Evolutionary conservation across 2,888 invertebrate species (phyloP), one percentile per base, ranked within the genome.

Genomic region (Strigamia crassipes): DNA sequence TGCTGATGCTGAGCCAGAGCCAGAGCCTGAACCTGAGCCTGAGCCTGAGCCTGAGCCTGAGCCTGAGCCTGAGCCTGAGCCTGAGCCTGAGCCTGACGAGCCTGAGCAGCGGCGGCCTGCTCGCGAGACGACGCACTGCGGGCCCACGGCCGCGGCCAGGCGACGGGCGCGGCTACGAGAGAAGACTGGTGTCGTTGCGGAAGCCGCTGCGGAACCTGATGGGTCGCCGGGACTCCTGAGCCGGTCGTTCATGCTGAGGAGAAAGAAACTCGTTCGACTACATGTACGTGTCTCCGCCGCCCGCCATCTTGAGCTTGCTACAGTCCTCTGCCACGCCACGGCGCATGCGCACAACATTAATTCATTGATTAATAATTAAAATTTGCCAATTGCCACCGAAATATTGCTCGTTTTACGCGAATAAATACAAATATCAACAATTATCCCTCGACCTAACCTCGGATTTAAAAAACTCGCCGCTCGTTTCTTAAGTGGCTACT

Each of bases 241-340:
- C 56, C 56, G 56, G 56, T 56, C 56, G 56, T 56, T 56, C 56
- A 56, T 56, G 56, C 56, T 56, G 56, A 56, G 56, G 56, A 56
- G 18, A 56, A 56, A 56, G 18, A 56, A 56, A 56, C 56, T 56
- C 56, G 56, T 56, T 56, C 18, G 56, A 56, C 56, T 56, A 56
- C 56, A 56, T 56, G 56, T 79, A 38, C 79, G 38, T 42, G 41
- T 79, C 79, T 41, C 79, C 79, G 79, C 79, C 79, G 79, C 41
- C 79, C 79, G 79, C 79, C 79, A 79, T 79, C 78, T 38, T 77
- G 78, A 38, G 34, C n/a, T 31, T 77, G 34, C 31, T 77, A 1
- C 31, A 77, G 78, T 77, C 38, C 56, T 56, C 56, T 56, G 56
- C 56, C 56, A 18, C 56, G 0, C 21, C 56, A 56, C 56, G 56